Evolutionary conservation across 1,140 invertebrate genomes (phyloP).

Genomic region (Ceratina calcarata): DNA sequence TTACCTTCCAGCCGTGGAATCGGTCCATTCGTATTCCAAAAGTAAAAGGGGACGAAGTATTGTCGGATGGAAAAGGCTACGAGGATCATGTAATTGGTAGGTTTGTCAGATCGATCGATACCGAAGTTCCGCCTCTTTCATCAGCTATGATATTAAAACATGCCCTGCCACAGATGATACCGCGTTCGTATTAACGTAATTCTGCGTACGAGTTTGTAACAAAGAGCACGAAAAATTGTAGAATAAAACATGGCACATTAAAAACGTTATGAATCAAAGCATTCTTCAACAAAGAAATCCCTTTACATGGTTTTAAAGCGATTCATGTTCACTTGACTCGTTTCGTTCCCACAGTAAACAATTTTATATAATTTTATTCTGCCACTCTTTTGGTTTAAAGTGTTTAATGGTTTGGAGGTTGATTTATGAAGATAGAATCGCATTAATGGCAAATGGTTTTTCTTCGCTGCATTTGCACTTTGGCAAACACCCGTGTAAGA

Average conservation of each 20-base stretch:
- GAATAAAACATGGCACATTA: no score
- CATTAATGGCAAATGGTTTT: slow-evolving; percentile 16
- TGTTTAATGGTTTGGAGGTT: neutral
- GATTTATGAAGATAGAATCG: neutral
- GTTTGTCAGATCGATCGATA: slow-evolving; percentile 47
- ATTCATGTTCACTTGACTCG: no score
- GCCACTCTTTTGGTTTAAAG: neutral
- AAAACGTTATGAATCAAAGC: no score
- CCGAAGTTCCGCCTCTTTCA: slow-evolving; percentile 31
- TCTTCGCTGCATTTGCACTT: slow-evolving; percentile 1
- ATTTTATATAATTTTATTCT: neutral
- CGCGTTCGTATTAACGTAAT: no score
- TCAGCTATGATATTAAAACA: slow-evolving; percentile 44
- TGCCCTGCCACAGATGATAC: neutral
- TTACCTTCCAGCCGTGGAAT: slow-evolving; percentile 61
- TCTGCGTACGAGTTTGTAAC: no score
- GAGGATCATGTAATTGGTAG: slow-evolving; percentile 61
- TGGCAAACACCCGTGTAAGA: slow-evolving; percentile 17
- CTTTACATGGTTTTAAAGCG: no score
- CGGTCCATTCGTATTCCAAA: slow-evolving; percentile 62
- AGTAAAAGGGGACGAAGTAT: slow-evolving; percentile 65
- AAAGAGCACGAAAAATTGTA: no score
- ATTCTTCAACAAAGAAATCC: no score
- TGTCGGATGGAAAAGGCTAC: slow-evolving; percentile 51
- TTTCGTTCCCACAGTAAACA: no score